A percentile compares a stretch with the other conserved stretches of the same genome.
Conservation (phyloP, 1,140 invertebrate genomes). For the Anoplolepis gracilipes region DNA sequence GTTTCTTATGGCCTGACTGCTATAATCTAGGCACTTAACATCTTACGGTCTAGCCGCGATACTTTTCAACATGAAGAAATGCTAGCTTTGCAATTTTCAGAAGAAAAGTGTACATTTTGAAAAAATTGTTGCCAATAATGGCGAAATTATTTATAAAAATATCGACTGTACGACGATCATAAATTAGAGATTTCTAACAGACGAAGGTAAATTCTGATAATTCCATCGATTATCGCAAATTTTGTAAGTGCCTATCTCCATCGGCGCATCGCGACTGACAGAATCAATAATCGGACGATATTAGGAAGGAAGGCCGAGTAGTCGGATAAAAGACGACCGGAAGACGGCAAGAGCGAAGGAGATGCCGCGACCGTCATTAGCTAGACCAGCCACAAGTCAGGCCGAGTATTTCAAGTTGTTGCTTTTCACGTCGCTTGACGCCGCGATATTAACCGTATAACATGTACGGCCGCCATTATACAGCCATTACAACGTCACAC, state of each 20-base stretch:
- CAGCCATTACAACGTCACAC: conserved; percentile 77
- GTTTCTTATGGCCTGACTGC: conserved; percentile 62
- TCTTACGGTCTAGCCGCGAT: conserved; percentile 68
- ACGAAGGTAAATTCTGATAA: background rate
- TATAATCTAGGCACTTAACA: conserved; percentile 80
- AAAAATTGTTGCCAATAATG: background rate
- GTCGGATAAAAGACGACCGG: background rate
- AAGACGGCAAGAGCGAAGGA: background rate
- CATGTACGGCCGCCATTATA: conserved; percentile 75
- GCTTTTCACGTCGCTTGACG: conserved; percentile 69
- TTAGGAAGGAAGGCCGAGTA: background rate
- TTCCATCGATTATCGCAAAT: background rate
- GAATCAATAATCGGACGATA: background rate
- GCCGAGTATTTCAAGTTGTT: conserved; percentile 68
- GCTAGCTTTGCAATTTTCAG: background rate
- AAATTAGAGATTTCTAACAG: background rate
- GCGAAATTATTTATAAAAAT: background rate
- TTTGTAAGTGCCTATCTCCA: background rate
- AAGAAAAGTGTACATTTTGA: background rate
- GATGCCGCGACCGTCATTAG: background rate
- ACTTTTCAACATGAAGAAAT: conserved; percentile 57
- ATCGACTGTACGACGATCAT: background rate
- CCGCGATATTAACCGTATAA: conserved; percentile 72
- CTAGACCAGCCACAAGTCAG: conserved; percentile 43
- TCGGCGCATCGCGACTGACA: background rate